Base-by-base conservation (phyloP, 2,888 invertebrate species). In the Chloroclysta siterata region DNA sequence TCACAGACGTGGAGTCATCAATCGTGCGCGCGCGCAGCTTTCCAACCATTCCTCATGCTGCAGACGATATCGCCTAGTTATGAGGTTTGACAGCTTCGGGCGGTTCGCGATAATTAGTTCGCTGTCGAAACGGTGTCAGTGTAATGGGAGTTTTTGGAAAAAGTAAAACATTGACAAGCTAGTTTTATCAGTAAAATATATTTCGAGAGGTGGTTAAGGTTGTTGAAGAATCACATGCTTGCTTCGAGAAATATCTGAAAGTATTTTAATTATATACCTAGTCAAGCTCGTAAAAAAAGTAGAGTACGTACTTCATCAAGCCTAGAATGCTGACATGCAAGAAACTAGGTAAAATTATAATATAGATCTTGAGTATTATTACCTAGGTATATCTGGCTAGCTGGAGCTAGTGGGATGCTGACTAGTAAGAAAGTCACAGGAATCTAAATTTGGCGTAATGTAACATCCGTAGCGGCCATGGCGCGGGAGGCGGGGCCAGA, bases 401-500 rank as follows among this genome's bases (percentile, higher is more conserved):
- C 46, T 50, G 28, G 29, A 54, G n/a, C n/a, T n/a, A 33, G 14
- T 33, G 29, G 69, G 69, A 77, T 78, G 78, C 77, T 74, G 79
- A 74, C 74, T 54, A 14, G 73, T 73, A 74, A 79, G 77, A 83
- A 83, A 82, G 82, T 83, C 79, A 73, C 78, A 76, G 68, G 75
- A 80, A 80, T 85, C 87, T 89, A 89, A 90, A 88, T 90, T 89
- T 90, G 91, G 88, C 85, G 81, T 86, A 87, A 87, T 81, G 70
- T 67, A 68, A 84, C 80, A 82, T 83, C 82, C 75, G 80, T 74
- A 82, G 88, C 90, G 84, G 90, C 89, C 91, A 92, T 91, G 83
- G 79, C 89, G 84, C 78, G 85, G 79, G 75, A 84, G 91, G 90
- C 88, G 91, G 85, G 80, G 89, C 85, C 73, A 70, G 67, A 68